Conservation (phyloP, 2,797 vertebrate genomes). For the Australoheros facetus region DNA sequence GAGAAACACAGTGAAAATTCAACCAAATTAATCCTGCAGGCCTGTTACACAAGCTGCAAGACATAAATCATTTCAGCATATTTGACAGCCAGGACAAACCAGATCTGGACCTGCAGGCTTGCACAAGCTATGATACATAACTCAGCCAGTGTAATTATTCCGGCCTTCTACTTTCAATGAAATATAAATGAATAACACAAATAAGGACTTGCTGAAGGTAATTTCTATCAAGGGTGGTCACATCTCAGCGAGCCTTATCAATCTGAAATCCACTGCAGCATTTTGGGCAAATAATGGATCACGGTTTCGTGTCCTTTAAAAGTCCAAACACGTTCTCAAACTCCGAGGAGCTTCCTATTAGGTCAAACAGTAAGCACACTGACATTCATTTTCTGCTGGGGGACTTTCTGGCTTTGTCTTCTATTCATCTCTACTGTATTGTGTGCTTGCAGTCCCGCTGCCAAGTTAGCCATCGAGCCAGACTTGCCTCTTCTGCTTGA, state of each 20-base stretch:
- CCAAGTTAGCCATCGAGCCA: constrained; percentile 56
- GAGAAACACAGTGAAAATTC: neutral
- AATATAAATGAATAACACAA: neutral
- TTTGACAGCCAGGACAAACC: constrained; percentile 20
- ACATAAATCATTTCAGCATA: constrained; percentile 24
- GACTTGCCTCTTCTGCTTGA: constrained; percentile 71
- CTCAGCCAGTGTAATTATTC: neutral
- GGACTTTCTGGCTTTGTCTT: constrained; percentile 50
- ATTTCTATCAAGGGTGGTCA: constrained; percentile 4
- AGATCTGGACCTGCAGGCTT: constrained; percentile 24
- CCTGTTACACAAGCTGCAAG: constrained; percentile 15
- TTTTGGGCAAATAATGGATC: neutral
- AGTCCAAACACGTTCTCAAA: constrained; percentile 58
- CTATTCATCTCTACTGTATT: constrained; percentile 70
- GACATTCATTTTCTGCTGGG: constrained; percentile 40
- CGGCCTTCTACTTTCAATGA: neutral
- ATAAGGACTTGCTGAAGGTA: neutral
- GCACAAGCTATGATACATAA: neutral
- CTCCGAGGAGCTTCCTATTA: constrained; percentile 27
- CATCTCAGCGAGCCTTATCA: constrained; percentile 20
- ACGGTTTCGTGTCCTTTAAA: constrained; percentile 5
- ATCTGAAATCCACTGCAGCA: neutral
- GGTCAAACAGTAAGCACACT: constrained; percentile 41
- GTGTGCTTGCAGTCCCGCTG: constrained; percentile 43
- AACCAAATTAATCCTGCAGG: constrained; percentile 1